These are phyloP conservation scores for Andrena trimmerana DNA, from an alignment of 2,888 invertebrate genomes.

Conservation along the genomic window DNA sequence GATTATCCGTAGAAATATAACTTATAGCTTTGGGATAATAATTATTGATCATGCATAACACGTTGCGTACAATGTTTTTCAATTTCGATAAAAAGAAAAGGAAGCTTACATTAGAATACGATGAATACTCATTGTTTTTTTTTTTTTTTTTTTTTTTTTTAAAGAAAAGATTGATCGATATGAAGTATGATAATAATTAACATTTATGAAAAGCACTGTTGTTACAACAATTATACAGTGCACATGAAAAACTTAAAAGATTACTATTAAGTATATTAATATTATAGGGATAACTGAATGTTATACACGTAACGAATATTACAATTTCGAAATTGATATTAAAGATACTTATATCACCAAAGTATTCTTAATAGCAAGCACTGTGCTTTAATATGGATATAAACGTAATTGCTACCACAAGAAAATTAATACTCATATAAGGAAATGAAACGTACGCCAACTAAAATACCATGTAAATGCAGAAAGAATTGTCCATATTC, in stretches of 20 bases:
- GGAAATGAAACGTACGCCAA: background rate
- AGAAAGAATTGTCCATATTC: conserved; percentile 6
- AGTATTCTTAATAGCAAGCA: conserved; percentile 26
- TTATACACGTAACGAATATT: conserved; percentile 51
- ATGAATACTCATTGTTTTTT: background rate
- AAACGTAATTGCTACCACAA: conserved; percentile 11
- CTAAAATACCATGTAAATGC: conserved; percentile 8
- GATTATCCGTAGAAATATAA: conserved; percentile 28
- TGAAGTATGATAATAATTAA: conserved; percentile 5
- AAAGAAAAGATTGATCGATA: background rate
- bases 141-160: background rate
- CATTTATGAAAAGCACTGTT: conserved; percentile 35
- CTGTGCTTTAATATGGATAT: conserved; percentile 15
- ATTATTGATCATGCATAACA: conserved; percentile 41
- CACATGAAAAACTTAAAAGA: conserved; percentile 26
- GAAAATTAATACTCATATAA: background rate
- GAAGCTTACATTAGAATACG: background rate
- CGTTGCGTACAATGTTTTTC: conserved; percentile 21
- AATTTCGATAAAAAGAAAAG: conserved; percentile 5
- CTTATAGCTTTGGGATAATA: conserved; percentile 25
- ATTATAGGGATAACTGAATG: conserved; percentile 45
- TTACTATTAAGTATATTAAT: conserved; percentile 30
- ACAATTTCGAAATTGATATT: conserved; percentile 16
- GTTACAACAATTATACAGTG: conserved; percentile 24
- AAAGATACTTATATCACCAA: background rate